Evolutionary conservation across 2,888 invertebrate genomes (phyloP).

Genomic region (Lepidonotus clava): DNA sequence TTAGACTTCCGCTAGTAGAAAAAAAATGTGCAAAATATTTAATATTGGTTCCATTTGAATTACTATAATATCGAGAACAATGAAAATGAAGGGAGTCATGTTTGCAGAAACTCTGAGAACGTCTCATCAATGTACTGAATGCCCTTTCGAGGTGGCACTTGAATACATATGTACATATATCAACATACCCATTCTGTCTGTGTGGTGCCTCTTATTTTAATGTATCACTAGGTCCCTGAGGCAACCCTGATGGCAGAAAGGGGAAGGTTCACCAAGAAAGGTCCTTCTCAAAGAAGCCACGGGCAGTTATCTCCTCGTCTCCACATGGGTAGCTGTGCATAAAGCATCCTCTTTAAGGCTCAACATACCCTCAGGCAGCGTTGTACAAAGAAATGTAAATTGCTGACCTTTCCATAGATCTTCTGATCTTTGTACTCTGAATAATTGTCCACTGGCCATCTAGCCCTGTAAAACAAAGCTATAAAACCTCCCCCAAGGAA

Average conservation of each 20-base stretch:
- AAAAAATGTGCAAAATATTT: no score
- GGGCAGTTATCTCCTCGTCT: conserved; percentile 23
- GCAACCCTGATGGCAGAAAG: not conserved
- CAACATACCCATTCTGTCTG: not conserved
- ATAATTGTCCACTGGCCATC: not conserved
- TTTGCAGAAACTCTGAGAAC: no score
- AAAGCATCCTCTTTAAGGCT: conserved; percentile 2
- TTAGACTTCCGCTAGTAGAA: no score
- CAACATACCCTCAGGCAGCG: not conserved
- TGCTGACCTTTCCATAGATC: conserved; percentile 3
- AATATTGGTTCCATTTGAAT: no score
- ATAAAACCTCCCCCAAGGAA: not conserved
- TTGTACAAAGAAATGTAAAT: conserved; percentile 14
- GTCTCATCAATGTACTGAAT: no score
- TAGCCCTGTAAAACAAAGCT: conserved; percentile 16
- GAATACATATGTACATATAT: not conserved
- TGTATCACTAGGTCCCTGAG: not conserved
- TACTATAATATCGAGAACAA: no score
- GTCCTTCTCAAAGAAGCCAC: not conserved
- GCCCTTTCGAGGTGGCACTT: not conserved
- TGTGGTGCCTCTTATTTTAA: not conserved
- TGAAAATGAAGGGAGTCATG: no score
- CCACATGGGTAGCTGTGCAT: conserved; percentile 22
- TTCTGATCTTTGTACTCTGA: not conserved
- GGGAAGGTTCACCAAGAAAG: not conserved